Evolutionary conservation across 1,140 invertebrate species (phyloP).

Genomic region (Lepidurus packardi): DNA sequence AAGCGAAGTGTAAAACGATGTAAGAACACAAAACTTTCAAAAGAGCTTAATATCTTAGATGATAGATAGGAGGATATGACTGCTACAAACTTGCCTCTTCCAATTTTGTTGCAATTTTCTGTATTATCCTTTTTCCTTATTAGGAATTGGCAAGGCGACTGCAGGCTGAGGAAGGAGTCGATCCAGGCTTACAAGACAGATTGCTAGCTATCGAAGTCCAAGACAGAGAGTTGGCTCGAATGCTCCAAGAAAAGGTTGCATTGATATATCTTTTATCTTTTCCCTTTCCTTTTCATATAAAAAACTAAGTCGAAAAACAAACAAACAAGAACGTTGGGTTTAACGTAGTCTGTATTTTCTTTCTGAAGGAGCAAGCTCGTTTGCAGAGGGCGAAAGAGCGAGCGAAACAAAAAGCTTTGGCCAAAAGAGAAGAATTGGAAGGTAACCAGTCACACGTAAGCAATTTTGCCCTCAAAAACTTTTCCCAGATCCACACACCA

Average conservation of each 20-base stretch:
- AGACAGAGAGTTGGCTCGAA: slow-evolving; percentile 79
- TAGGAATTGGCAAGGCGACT: slow-evolving; percentile 60
- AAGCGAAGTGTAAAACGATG: no score
- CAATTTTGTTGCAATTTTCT: not conserved
- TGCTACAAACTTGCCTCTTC: no score
- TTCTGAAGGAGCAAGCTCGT: slow-evolving; percentile 30
- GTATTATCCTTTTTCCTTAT: not conserved
- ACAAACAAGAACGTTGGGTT: not conserved
- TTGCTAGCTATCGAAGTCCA: slow-evolving; percentile 81
- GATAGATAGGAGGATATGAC: no score
- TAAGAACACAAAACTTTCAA: no score
- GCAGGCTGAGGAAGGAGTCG: slow-evolving; percentile 44
- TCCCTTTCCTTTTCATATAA: not conserved
- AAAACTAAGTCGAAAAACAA: not conserved
- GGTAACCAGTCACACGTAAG: slow-evolving; percentile 10
- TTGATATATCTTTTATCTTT: not conserved
- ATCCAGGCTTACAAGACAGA: slow-evolving; percentile 50
- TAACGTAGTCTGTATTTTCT: slow-evolving; percentile 33
- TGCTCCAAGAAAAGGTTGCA: slow-evolving; percentile 66
- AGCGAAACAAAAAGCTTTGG: slow-evolving; percentile 28
- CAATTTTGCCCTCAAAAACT: not conserved
- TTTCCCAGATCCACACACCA: not conserved
- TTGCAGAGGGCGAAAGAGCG: slow-evolving; percentile 32
- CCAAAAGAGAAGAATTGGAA: slow-evolving; percentile 6
- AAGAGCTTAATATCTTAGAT: no score